Evolutionary conservation across 2,888 invertebrate species (phyloP), one percentile per base, ranked within the genome.

Genomic region (Tiliacea aurago): DNA sequence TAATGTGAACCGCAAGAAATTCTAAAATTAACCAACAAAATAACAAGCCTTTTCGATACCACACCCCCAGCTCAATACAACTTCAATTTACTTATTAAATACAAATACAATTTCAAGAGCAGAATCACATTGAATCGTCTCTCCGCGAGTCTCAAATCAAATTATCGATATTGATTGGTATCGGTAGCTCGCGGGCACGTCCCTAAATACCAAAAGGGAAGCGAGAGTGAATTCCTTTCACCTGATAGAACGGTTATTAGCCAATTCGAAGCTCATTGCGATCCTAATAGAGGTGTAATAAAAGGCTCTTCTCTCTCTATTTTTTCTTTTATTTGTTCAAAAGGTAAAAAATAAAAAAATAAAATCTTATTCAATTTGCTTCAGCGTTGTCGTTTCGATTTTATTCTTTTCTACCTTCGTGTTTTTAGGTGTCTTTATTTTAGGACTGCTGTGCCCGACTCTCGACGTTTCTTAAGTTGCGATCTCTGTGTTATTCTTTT

Each of bases 171-270:
- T 84, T 73, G 72, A 80, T 73, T 73, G 71, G 85, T 85, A 89
- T 84, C 83, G 80, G 75, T 70, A 76, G 66, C 43, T 53, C 33
- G 41, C 49, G 59, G 47, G 70, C 80, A 74, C 93, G 83, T 85
- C 93, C 71, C 93, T 93, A 90, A 64, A 56, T 69, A 79, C 80
- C 83, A 83, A 85, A 85, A 88, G 88, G 90, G 88, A 90, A 89
- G 89, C 88, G 91, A 93, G 92, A 95, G 94, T 94, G 94, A 95
- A 95, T 96, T 96, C 94, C 94, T 94, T 96, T 94, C 95, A 96
- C 96, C 96, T 96, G 96, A 96, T 96, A 95, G 95, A 93, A 94
- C 94, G 91, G 95, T 95, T 96, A 96, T 95, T 96, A 95, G 95
- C 95, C 96, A 94, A 96, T 96, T 95, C 92, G 93, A 94, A 93